Conservation (phyloP, 35 echinoderm and acorn worm species). For the Ophiothrix spiculata region DNA sequence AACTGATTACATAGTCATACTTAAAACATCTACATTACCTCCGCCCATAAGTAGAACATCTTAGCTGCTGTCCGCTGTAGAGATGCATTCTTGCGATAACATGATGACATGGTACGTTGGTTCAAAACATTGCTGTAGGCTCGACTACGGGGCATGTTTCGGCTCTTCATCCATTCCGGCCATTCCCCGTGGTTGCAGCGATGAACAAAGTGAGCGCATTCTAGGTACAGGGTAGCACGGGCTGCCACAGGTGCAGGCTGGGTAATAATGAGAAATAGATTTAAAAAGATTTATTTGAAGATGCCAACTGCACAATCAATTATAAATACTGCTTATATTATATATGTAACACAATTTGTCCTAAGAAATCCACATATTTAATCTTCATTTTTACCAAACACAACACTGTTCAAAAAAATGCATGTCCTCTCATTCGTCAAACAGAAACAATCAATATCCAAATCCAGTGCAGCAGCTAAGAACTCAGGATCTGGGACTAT, state of each 20-base stretch:
- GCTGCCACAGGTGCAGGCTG: slow-evolving; percentile 94
- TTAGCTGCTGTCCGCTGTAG: slow-evolving; percentile 82
- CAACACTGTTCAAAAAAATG: too few relatives aligned
- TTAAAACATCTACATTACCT: slow-evolving; percentile 68
- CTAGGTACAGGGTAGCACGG: slow-evolving; percentile 76
- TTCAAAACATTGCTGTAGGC: slow-evolving; percentile 80
- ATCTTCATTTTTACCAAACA: too few relatives aligned
- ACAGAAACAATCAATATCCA: too few relatives aligned
- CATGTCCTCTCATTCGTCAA: too few relatives aligned
- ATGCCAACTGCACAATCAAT: too few relatives aligned
- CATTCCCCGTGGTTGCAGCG: slow-evolving; percentile 99
- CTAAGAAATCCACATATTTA: too few relatives aligned
- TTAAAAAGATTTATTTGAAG: too few relatives aligned
- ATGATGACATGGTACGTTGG: slow-evolving; percentile 46
- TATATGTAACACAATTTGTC: too few relatives aligned
- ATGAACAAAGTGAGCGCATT: slow-evolving; percentile 95
- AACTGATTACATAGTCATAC: too few relatives aligned
- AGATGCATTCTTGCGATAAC: slow-evolving; percentile 64
- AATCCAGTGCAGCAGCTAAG: too few relatives aligned
- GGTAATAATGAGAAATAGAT: not conserved
- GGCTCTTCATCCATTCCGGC: slow-evolving; percentile 94
- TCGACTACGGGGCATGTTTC: slow-evolving; percentile 49
- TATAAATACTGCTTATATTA: not conserved
- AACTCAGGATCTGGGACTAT: too few relatives aligned
- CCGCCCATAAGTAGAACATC: slow-evolving; percentile 98